These are phyloP conservation scores for Neostethus bicornis DNA, from an alignment of 2,797 vertebrate species.

Conservation along the genomic window DNA sequence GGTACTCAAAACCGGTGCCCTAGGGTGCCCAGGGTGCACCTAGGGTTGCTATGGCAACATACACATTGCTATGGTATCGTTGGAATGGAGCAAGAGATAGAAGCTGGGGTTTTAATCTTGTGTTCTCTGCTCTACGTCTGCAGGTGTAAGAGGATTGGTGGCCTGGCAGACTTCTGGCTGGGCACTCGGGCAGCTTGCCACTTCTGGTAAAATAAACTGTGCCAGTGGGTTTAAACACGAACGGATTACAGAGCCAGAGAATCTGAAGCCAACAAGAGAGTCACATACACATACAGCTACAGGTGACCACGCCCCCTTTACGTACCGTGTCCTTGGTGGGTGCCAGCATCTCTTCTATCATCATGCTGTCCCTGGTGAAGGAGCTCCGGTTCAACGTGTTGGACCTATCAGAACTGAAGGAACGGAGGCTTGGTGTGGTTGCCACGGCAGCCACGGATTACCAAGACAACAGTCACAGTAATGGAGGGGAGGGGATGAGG, in stretches of 20 bases:
- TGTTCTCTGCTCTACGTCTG: conserved; percentile 21
- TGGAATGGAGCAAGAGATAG: no score
- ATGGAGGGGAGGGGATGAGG: conserved; percentile 32
- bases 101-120: no score
- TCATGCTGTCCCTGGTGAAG: conserved; percentile 95
- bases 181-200: conserved; percentile 20
- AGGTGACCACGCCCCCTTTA: conserved; percentile 4
- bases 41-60: no score
- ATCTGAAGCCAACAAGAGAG: neutral
- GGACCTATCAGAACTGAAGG: conserved; percentile 99
- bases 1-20: no score
- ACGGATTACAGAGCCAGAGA: neutral
- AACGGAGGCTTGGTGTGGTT: conserved; percentile 91
- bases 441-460: conserved; percentile 63
- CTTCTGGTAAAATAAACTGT: conserved; percentile 26
- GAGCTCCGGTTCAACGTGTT: conserved; percentile 98
- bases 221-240: conserved; percentile 27
- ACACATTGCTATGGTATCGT: no score
- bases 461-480: conserved; percentile 79
- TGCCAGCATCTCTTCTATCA: conserved; percentile 95
- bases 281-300: neutral
- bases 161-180: conserved; percentile 26
- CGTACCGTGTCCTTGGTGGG: conserved; percentile 95
- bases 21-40: no score
- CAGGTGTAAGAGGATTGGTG: conserved; percentile 60